These are phyloP conservation scores for Litocranius walleri DNA, from an alignment of 2,113 vertebrate species.

Conservation along the genomic window DNA sequence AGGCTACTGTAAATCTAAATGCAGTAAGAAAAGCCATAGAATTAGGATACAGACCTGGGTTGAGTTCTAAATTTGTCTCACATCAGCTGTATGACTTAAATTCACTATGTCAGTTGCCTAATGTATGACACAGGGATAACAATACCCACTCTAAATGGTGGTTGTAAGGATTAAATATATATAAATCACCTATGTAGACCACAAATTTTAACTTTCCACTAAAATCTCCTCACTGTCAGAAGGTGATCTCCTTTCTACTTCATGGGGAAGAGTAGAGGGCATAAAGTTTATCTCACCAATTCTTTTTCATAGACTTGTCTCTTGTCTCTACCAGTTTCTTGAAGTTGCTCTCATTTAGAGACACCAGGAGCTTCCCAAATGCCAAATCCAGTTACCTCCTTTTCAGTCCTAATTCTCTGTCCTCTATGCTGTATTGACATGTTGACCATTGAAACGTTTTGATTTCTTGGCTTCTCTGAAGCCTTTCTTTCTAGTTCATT, in stretches of 20 bases:
- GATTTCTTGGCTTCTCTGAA: background rate
- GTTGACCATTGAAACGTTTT: background rate
- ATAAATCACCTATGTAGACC: background rate
- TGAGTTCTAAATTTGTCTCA: background rate
- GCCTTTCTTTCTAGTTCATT: background rate
- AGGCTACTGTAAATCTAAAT: background rate
- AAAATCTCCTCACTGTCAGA: background rate
- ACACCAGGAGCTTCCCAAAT: background rate
- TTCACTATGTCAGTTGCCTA: background rate
- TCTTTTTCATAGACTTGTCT: background rate
- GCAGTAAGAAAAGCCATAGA: background rate
- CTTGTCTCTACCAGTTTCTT: background rate
- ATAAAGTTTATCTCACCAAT: background rate
- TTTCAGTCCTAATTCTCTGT: background rate
- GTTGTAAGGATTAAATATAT: background rate
- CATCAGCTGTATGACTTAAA: background rate
- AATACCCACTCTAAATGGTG: background rate
- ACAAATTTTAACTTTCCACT: background rate
- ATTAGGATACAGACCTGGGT: background rate
- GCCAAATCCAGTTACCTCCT: background rate
- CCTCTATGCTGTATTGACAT: background rate
- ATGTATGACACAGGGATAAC: background rate
- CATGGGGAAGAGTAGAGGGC: background rate
- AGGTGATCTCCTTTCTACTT: background rate
- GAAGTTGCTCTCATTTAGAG: background rate